Evolutionary conservation across 2,113 vertebrate genomes (phyloP), one percentile per base, ranked within the genome.

Genomic region (Telmatochromis brachygnathus): DNA sequence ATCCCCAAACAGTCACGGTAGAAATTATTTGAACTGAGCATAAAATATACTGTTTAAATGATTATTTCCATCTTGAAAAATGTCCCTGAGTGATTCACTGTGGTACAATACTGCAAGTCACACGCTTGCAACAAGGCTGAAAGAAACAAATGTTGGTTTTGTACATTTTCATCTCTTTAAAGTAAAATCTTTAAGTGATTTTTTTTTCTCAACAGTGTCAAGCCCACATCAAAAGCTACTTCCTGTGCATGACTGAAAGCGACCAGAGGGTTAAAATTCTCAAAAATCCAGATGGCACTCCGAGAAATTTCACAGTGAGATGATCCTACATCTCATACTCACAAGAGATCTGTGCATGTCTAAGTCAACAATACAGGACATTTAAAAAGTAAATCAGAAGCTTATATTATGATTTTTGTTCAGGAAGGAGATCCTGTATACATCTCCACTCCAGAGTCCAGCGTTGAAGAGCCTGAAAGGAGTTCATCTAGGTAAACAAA

Each of bases 191-290:
- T 58, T 39, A 45, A 58, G 17, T 21, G 4, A 19, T 26, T 33
- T 2, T 1, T 14, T 21, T 84, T 9, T 3, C 62, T 12, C 49
- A 65, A 13, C 87, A 97, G 97, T 96, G 96, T 87, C 97, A 97
- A 82, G 96, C 94, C 28, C 96, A 96, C 91, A 96, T 97, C 83
- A 96, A 95, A 93, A 97, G 93, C 70, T 97, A 94, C 75, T 95
- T 97, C 91, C 93, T 97, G 49, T 97, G 97, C 81, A 95, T 96
- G 96, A 95, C 96, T 1, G 97, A 97, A 77, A 97, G 95, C 17
- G 93, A 96, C 51, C 96, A 97, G 92, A 93, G 92, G 47, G 93
- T 97, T 3, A 96, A 94, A 87, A 96, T 97, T 19, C 95, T 97
- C 7, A 97, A 92, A 83, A 97, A 96, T 39, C 88, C 88, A 42